Base-by-base conservation (phyloP, 1,140 invertebrate genomes). In the Dinoponera quadriceps region DNA sequence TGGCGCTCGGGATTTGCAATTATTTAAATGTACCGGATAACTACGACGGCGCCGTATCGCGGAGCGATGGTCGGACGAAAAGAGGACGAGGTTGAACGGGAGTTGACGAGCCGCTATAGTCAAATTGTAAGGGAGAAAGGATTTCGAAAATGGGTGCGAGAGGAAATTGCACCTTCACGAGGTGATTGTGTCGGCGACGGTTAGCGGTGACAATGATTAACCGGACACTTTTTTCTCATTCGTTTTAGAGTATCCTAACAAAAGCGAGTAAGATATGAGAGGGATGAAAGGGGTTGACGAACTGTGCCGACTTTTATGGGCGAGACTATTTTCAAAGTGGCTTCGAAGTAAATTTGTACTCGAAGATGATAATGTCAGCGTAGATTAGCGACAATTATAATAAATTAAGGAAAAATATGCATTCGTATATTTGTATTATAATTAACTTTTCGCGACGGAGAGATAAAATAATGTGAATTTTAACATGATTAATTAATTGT, bases 11-110 rank as follows among this genome's bases (percentile, higher is more conserved):
- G 91, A 85, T 90, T 91, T 91, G 91, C 91, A 92, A 92, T 93
- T 92, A 93, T 93, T 93, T 93, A 93, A 92, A 92, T 92, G 89
- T 88, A 91, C 77, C 90, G 88, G 86, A 89, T 86, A 91, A 91
- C 87, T 81, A 82, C 83, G 65, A 71, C 62, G 44, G 77, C 71
- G 22, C 48, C 71, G 69, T 54, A 55, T 59, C 25, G 54, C 73
- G 3, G 25, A 33, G 51, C 16, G 33, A 66, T 60, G 65, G 62
- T 72, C 18, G 16, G 49, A 18, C 13, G n/a, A 20, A 7, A 16
- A 14, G 49, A 7, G 18, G 59, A 16, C 18, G 22, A 51, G n/a
- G n/a, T 69, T 33, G 51, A 25, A 48, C 25, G 33, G 38, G 73
- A 38, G 65, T 69, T 75, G 65, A 80, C 75, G 51, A 77, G 38